Conservation (phyloP, 2,113 vertebrate genomes). For the Athene cunicularia region DNA sequence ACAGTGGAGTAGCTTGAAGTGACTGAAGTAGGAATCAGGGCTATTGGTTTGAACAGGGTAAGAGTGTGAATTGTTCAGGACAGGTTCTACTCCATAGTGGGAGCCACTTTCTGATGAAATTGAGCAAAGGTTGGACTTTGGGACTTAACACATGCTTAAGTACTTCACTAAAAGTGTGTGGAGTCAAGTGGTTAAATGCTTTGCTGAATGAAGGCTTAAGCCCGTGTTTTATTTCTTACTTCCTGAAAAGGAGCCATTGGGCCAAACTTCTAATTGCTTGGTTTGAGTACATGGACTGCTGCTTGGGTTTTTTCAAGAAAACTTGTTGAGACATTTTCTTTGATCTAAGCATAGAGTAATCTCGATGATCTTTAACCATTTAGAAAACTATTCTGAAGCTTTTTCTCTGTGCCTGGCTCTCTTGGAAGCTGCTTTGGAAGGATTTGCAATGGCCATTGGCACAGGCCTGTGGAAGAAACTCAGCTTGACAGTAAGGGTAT, state of each 20-base stretch:
- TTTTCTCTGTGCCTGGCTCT: neutral
- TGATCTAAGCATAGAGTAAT: neutral
- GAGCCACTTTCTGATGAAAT: neutral
- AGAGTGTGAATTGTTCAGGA: neutral
- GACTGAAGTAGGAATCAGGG: neutral
- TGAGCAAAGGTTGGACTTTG: neutral
- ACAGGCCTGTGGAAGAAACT: neutral
- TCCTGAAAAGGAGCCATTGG: neutral
- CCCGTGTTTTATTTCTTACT: neutral
- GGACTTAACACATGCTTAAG: neutral
- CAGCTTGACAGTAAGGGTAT: neutral
- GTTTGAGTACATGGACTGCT: neutral
- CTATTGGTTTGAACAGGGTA: neutral
- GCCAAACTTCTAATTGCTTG: neutral
- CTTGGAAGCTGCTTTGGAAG: neutral
- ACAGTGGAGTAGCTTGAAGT: neutral
- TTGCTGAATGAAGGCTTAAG: neutral
- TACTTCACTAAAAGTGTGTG: neutral
- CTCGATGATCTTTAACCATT: neutral
- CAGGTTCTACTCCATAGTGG: neutral
- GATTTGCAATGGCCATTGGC: neutral
- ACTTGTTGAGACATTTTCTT: neutral
- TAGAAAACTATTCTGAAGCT: neutral
- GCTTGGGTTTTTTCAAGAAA: neutral
- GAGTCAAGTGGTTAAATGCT: neutral